Base-by-base conservation (phyloP, 2,797 vertebrate genomes). In the Molossus molossus region DNA sequence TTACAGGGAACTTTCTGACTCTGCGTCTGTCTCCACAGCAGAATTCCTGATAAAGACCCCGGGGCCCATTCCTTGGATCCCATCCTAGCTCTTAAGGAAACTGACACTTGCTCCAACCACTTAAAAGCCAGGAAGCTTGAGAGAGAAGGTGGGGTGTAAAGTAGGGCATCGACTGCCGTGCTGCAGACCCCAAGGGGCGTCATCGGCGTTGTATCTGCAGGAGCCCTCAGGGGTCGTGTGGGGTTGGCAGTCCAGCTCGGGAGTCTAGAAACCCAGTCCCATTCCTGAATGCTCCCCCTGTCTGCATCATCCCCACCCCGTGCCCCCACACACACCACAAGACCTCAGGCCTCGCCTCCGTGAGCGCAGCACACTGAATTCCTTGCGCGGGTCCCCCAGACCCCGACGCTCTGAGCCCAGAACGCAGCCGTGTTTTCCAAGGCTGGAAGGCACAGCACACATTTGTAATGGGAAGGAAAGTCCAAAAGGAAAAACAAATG, bases 61-160 rank as follows among this genome's bases (percentile, higher is more conserved):
- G 20, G 40, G 82, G 23, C n/a, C 12, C 45, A 79, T 84, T 62
- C 73, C 60, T 91, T 93, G 87, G 62, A 84, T 80, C 40, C n/a
- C 65, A 25, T 33, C 69, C 95, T 72, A 87, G 53, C 50, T 84
- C n/a, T 93, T 80, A 64, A 69, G 72, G 55, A 79, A 87, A 79
- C 12, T 65, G 84, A 79, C 88, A 69, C 67, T 88, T 67, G 55
- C 29, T 73, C 55, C 76, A 87, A 85, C 10, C 50, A 45, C 69
- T 85, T 95, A 45, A 72, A 92, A 67, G 73, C 13, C 2, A 73
- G 18, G 27, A 91, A 23, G 57, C 13, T 62, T 69, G 6, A 83
- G 69, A 53, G 4, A 89, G 9, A 57, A 33, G 11, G 9, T 4
- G 25, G 27, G 8, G 4, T 37, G 12, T 62, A 15, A 85, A 73